These are phyloP conservation scores for Seira ritae DNA, from an alignment of 2,888 invertebrate genomes.

Conservation along the genomic window DNA sequence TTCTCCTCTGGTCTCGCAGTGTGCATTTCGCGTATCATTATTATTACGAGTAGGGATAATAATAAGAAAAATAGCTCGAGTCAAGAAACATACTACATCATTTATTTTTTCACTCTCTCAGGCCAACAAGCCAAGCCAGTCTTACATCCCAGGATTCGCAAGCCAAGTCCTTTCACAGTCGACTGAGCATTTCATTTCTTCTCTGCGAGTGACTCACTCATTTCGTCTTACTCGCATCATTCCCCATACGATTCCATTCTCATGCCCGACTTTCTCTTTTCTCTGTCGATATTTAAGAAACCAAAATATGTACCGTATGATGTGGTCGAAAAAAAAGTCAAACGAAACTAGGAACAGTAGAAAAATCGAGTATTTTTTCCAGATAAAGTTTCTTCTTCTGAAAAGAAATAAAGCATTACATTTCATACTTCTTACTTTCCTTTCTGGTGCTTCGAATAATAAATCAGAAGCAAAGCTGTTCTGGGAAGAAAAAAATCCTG, in stretches of 20 bases:
- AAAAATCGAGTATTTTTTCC: too few species aligned
- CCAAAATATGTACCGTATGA: background rate
- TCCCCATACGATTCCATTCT: too few species aligned
- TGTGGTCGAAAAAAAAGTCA: too few species aligned
- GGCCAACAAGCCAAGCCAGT: too few species aligned
- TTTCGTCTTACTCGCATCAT: conserved; percentile 5
- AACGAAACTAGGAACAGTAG: too few species aligned
- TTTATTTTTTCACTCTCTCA: background rate
- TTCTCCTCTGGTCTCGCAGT: background rate
- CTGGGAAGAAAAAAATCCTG: background rate
- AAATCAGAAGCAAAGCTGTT: conserved; percentile 23
- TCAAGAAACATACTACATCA: background rate
- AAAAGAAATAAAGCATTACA: too few species aligned
- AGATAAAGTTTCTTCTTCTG: background rate
- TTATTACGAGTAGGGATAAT: background rate
- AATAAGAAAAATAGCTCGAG: conserved; percentile 7
- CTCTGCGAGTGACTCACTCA: conserved; percentile 40
- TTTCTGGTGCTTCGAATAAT: too few species aligned
- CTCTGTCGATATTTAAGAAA: conserved; percentile 4
- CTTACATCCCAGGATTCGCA: conserved; percentile 7
- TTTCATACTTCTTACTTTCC: too few species aligned
- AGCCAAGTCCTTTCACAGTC: conserved; percentile 55
- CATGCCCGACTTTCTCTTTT: too few species aligned
- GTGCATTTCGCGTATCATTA: too few species aligned
- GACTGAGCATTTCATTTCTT: conserved; percentile 56